Conservation (phyloP, 2,113 vertebrate genomes). For the Scatophagus argus region DNA sequence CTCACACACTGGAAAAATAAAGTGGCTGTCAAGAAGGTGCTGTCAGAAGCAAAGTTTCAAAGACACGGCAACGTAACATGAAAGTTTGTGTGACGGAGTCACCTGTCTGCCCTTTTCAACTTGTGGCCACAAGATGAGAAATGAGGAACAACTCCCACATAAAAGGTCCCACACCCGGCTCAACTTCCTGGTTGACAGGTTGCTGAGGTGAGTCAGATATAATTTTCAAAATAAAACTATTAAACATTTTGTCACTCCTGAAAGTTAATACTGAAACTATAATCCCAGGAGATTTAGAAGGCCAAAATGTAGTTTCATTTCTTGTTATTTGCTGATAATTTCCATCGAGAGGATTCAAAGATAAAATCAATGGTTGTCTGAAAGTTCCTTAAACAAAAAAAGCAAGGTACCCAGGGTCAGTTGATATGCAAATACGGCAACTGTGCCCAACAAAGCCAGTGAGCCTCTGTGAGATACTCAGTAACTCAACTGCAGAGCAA, state of each 20-base stretch:
- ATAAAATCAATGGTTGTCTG: neutral
- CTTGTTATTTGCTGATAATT: neutral
- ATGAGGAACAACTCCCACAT: slow-evolving; percentile 22
- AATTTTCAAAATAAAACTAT: slow-evolving; percentile 12
- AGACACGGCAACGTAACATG: rapidly evolving
- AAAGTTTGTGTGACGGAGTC: neutral
- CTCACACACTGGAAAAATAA: neutral
- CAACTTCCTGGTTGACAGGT: slow-evolving; percentile 49
- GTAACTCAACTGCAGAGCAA: neutral
- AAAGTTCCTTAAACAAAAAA: no score
- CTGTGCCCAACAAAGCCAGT: neutral
- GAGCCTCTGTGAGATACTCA: neutral
- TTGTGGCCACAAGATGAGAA: neutral
- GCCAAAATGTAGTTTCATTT: neutral
- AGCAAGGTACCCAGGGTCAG: neutral
- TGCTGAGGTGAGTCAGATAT: neutral
- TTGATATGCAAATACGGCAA: slow-evolving; percentile 5
- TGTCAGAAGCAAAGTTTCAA: neutral
- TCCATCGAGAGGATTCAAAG: neutral
- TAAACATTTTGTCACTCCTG: neutral
- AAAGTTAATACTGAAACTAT: neutral
- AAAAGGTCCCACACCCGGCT: slow-evolving; percentile 2
- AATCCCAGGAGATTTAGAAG: no score
- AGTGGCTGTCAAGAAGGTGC: neutral
- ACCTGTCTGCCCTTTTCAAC: neutral